Base-by-base conservation (phyloP, 2,888 invertebrate species). In the Brachyptera putata region DNA sequence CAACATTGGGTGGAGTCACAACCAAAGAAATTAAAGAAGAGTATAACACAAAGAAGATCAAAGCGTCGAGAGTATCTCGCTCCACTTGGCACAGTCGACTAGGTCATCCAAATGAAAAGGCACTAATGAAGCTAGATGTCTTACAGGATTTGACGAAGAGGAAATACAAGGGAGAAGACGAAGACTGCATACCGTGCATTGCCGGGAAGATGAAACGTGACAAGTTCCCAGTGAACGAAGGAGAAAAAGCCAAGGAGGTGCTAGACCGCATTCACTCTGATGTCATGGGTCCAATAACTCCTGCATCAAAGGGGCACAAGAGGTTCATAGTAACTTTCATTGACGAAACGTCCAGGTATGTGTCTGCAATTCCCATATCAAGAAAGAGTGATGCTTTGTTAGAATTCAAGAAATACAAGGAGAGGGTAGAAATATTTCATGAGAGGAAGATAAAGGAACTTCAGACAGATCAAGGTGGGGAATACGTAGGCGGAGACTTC, bases 151-250 rank as follows among this genome's bases (percentile, higher is more conserved):
- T 56, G 13, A 56, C 56, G 34, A 25, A 39, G 25, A 56, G 56
- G n/a, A 37, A 56, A 18, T 16, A 16, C 25, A 56, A 56, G 56
- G 24, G 11, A 24, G 56, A 56, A 21, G n/a, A 11, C 3, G 56
- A 56, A 24, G 43, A 57, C n/a, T n/a, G n/a, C n/a, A n/a, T n/a
- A n/a, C n/a, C n/a, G n/a, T n/a, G n/a, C n/a, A n/a, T n/a, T n/a
- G 18, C 14, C 39, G 24, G 57, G 24, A 57, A 57, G 25, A 57
- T 57, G 57, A 57, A 14, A 30, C 41, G 57, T 22, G 43, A 34
- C 18, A 57, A 57, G 41, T 48, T 48, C 24, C 57, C 57, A 0
- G 24, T 21, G n/a, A 36, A 21, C 36, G 18, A 43, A 43, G 48
- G 48, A 57, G 57, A 34, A 21, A 57, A 30, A 14, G 46, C 43